These are phyloP conservation scores for Trematomus bernacchii DNA, from an alignment of 2,797 vertebrate species.

Conservation along the genomic window DNA sequence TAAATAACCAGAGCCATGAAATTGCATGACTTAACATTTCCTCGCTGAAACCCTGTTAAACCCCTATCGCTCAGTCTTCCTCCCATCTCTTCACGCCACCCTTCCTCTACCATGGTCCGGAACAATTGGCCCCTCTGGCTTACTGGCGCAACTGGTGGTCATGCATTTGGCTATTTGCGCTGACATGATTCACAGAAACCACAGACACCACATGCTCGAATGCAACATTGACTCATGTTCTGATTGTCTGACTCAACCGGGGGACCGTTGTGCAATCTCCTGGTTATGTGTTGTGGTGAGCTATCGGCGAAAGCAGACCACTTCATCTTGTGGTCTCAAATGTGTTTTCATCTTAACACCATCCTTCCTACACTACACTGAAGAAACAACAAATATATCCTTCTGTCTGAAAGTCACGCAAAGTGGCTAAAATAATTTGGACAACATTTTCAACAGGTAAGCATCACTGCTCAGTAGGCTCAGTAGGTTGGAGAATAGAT, in stretches of 20 bases:
- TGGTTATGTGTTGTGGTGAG: conserved; percentile 21
- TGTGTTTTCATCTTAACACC: neutral
- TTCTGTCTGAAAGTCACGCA: neutral
- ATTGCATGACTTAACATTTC: conserved; percentile 41
- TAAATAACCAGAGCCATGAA: conserved; percentile 28
- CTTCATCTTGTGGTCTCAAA: conserved; percentile 11
- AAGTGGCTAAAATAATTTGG: neutral
- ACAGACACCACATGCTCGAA: conserved; percentile 37
- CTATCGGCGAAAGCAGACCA: neutral
- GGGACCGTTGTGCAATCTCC: conserved; percentile 18
- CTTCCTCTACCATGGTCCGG: conserved; percentile 40
- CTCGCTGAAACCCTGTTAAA: conserved; percentile 40
- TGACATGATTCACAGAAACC: conserved; percentile 57
- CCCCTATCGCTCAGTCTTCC: conserved; percentile 44
- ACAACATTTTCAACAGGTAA: neutral
- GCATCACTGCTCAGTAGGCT: neutral
- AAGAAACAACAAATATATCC: neutral
- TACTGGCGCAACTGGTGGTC: conserved; percentile 54
- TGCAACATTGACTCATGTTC: conserved; percentile 47
- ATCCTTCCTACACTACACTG: neutral
- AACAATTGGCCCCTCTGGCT: conserved; percentile 31
- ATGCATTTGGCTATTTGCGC: conserved; percentile 46
- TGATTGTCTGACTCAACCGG: conserved; percentile 9
- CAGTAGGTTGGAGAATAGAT: neutral
- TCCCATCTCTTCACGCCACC: conserved; percentile 49